phyloP scores from a whole-genome alignment of 2,113 vertebrate genomes.

The Salminus brasiliensis region DNA sequence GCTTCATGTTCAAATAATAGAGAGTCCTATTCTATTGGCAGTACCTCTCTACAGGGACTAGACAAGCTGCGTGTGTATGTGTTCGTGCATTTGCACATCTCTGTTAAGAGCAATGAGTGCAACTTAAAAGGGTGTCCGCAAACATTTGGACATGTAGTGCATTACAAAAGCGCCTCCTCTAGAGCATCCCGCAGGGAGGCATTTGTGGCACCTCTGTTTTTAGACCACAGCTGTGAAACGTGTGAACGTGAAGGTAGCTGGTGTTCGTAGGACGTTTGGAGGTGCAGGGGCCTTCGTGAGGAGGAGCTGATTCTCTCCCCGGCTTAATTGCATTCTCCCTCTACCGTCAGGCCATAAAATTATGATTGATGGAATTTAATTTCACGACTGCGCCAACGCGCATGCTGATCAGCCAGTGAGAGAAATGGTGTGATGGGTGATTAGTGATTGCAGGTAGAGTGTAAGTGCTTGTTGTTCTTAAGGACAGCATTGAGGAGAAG shows the following conservation, averaged over 20 bases:
- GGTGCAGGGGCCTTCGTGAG: background rate
- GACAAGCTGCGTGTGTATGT: no score
- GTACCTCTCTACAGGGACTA: no score
- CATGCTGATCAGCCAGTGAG: conserved; percentile 36
- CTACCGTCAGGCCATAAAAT: conserved; percentile 8
- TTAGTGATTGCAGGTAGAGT: conserved; percentile 27
- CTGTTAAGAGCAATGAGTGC: no score
- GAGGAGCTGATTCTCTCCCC: conserved; percentile 5
- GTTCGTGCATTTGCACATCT: no score
- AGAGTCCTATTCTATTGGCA: no score
- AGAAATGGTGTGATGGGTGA: conserved; percentile 4
- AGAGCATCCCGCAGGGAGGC: no score
- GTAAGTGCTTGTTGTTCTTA: conserved; percentile 4
- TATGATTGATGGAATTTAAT: conserved; percentile 47
- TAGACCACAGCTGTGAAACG: background rate
- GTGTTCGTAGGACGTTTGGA: conserved; percentile 17
- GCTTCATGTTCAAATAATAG: no score
- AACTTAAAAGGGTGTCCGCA: no score
- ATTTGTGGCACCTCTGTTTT: background rate
- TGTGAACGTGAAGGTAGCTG: background rate
- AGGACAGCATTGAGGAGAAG: background rate
- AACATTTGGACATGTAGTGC: no score
- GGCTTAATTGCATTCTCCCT: conserved; percentile 31
- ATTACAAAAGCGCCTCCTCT: no score
- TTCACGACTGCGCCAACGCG: conserved; percentile 25